A percentile compares a stretch with the other conserved stretches of the same genome.
Conservation (phyloP, 37 sponge, comb jelly and placozoan species). For the Theonella swinhoei region DNA sequence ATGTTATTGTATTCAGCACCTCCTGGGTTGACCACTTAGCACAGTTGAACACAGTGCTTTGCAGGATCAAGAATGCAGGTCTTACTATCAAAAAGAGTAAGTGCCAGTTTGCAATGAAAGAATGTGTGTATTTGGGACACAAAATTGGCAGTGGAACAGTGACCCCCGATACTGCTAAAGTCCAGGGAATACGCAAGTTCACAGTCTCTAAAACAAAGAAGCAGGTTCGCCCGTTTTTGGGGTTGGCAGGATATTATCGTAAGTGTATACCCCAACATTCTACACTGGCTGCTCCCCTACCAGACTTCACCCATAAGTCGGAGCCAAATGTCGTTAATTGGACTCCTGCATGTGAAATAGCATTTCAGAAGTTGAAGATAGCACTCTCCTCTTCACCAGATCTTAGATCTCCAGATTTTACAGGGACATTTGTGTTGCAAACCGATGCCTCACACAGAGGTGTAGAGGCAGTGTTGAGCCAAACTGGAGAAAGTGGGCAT, state of each 20-base stretch:
- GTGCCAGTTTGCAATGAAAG: no score
- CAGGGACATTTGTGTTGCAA: slow-evolving; percentile 4
- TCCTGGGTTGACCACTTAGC: no score
- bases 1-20: no score
- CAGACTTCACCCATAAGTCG: slow-evolving; percentile 16
- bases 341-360: slow-evolving; percentile 2
- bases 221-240: slow-evolving; percentile 26
- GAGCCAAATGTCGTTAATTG: neutral
- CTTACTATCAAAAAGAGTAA: no score
- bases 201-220: slow-evolving; percentile 21
- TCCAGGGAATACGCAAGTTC: neutral
- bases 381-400: neutral
- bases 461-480: slow-evolving; percentile 42
- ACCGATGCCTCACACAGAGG: slow-evolving; percentile 32
- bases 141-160: neutral
- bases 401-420: slow-evolving; percentile 10
- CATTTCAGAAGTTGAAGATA: slow-evolving; percentile 2
- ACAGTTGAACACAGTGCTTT: no score
- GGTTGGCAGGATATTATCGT: slow-evolving; percentile 14
- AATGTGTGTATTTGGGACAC: slow-evolving; percentile 25
- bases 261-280: slow-evolving; percentile 17
- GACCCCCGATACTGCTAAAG: slow-evolving; percentile 1
- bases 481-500: slow-evolving; percentile 5
- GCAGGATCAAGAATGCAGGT: no score
- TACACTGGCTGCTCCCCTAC: neutral